Evolutionary conservation across 2,113 vertebrate species (phyloP).

Genomic region (Tragelaphus imberbis): DNA sequence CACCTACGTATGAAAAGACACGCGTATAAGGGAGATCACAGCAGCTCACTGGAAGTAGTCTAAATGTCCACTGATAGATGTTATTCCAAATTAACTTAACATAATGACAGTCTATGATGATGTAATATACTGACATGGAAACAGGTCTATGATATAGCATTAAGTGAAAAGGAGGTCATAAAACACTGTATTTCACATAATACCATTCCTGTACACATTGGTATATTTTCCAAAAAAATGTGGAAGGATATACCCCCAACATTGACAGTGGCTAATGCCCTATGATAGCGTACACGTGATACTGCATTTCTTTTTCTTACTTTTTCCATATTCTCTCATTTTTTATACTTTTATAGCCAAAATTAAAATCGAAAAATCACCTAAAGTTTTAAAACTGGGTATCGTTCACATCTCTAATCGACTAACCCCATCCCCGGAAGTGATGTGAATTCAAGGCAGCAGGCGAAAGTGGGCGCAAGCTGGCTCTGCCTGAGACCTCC

Average conservation of each 20-base stretch:
- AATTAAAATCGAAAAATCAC: neutral
- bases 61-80: neutral
- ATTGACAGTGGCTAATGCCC: neutral
- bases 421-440: neutral
- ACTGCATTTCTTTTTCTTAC: neutral
- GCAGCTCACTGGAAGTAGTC: neutral
- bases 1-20: neutral
- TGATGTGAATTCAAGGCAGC: rapidly evolving
- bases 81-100: rapidly evolving
- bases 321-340: neutral
- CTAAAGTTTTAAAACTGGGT: neutral
- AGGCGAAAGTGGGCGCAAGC: rapidly evolving
- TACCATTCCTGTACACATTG: no score
- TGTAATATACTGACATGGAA: neutral
- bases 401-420: neutral
- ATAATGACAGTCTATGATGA: neutral
- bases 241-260: neutral
- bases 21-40: rapidly evolving
- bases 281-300: neutral
- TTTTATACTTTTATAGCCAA: neutral
- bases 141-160: rapidly evolving
- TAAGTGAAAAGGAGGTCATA: neutral
- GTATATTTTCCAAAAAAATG: neutral
- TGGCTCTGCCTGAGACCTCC: rapidly evolving
- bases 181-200: rapidly evolving